Base-by-base conservation (phyloP, 2,888 invertebrate genomes). In the Coenonympha glycerion region DNA sequence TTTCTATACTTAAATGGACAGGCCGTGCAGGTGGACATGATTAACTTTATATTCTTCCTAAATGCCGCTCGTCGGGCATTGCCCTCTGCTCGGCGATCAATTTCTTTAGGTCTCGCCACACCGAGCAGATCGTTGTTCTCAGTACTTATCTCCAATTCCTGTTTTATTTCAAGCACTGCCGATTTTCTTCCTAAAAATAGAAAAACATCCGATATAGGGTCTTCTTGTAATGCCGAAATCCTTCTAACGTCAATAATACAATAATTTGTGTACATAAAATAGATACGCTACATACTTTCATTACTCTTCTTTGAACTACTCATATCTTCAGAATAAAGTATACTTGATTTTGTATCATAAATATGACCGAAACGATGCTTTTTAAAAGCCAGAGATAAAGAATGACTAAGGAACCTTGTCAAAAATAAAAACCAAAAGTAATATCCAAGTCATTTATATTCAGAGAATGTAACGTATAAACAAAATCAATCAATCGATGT, bases 111-210 rank as follows among this genome's bases (percentile, higher is more conserved):
- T 34, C 48, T 57, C 26, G 42, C 41, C 21, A 53, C 30, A 15
- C 21, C 16, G 16, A 45, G 6, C 34, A 26, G 22, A 31, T 46
- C 41, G 30, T 34, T 39, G 41, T 42, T 50, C n/a, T 49, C 49
- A 26, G 47, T 15, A 21, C 45, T 46, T 15, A 49, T 49, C 41
- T 52, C 57, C 51, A 33, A 52, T 53, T 71, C 68, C 65, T 76
- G 77, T 66, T 76, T 79, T 58, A 77, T 69, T 51, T 69, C 59
- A 66, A 73, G 66, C 36, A 71, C 79, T 64, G 73, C 72, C 39
- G 63, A 59, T 74, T 77, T 77, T 70, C 72, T 72, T 79, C 86
- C 85, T 86, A 86, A 83, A 86, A 86, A 86, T 82, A 86, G 76
- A 85, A 84, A 83, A 85, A 79, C 56, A 65, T 71, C 78, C 73